Evolutionary conservation across 2,113 vertebrate species (phyloP).

Genomic region (Pongo abelii): DNA sequence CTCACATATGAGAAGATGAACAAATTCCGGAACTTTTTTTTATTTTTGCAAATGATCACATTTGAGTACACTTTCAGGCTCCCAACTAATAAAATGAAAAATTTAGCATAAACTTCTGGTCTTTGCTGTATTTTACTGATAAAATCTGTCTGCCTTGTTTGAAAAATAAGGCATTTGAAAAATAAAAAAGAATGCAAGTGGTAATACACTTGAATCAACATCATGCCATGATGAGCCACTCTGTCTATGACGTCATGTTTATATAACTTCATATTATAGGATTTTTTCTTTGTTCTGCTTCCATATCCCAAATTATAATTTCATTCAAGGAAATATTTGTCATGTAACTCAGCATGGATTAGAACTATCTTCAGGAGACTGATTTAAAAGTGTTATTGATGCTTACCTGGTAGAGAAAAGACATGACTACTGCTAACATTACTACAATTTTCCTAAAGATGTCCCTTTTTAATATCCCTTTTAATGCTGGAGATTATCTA

Average conservation of each 20-base stretch:
- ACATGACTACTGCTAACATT: neutral
- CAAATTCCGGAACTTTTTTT: neutral
- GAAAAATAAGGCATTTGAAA: neutral
- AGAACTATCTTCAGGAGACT: neutral
- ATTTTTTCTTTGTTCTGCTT: neutral
- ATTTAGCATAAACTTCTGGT: neutral
- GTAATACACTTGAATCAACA: neutral
- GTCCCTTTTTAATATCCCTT: neutral
- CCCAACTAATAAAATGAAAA: neutral
- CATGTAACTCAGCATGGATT: neutral
- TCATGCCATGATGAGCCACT: neutral
- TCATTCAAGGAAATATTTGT: neutral
- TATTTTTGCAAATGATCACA: neutral
- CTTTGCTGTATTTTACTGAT: neutral
- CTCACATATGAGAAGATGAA: neutral
- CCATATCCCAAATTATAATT: neutral
- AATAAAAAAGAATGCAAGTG: neutral
- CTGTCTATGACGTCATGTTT: neutral
- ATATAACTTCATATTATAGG: neutral
- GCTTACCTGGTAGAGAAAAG: neutral
- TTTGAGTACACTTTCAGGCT: neutral
- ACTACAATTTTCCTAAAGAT: slow-evolving; percentile 19
- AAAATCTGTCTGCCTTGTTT: neutral
- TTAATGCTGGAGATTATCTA: neutral
- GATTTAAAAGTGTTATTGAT: neutral